phyloP scores from a whole-genome alignment of 2,797 vertebrate genomes.

The Oryzias dopingdopingensis region DNA sequence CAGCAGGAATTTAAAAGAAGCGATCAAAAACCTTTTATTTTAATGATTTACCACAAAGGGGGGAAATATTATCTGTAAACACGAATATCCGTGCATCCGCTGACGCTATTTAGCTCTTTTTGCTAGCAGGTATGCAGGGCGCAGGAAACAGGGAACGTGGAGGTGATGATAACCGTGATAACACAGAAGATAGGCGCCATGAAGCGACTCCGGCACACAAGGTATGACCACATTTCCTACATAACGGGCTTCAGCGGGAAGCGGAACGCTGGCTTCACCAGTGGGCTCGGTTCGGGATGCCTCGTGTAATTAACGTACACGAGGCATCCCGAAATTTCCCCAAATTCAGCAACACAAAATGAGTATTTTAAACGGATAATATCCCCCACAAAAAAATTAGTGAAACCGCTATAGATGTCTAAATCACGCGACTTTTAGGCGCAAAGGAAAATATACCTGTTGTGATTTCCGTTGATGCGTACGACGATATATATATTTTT shows the following conservation, averaged over 20 bases:
- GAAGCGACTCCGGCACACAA: conserved; percentile 23
- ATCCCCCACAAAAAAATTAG: conserved; percentile 3
- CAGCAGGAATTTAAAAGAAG: conserved; percentile 10
- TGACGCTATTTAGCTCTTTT: too few relatives aligned
- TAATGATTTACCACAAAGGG: too few relatives aligned
- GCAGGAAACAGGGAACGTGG: conserved; percentile 3
- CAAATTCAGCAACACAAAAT: not conserved
- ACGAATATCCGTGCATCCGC: too few relatives aligned
- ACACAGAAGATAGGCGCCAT: conserved; percentile 61
- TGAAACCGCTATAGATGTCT: conserved; percentile 21
- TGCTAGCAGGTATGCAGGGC: too few relatives aligned
- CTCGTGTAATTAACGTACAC: not conserved
- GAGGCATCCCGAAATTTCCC: not conserved
- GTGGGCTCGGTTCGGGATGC: not conserved
- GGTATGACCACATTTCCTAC: conserved; percentile 17
- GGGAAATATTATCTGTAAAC: too few relatives aligned
- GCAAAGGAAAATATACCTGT: conserved; percentile 55
- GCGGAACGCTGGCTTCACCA: not conserved
- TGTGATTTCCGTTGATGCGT: conserved; percentile 30
- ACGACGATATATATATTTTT: conserved; percentile 21
- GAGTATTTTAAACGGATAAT: conserved; percentile 3
- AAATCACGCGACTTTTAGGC: conserved; percentile 60
- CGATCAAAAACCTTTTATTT: not conserved
- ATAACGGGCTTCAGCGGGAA: conserved; percentile 21
- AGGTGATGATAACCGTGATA: conserved; percentile 58